Conservation (phyloP, 1,140 invertebrate species). For the Tachypleus tridentatus region DNA sequence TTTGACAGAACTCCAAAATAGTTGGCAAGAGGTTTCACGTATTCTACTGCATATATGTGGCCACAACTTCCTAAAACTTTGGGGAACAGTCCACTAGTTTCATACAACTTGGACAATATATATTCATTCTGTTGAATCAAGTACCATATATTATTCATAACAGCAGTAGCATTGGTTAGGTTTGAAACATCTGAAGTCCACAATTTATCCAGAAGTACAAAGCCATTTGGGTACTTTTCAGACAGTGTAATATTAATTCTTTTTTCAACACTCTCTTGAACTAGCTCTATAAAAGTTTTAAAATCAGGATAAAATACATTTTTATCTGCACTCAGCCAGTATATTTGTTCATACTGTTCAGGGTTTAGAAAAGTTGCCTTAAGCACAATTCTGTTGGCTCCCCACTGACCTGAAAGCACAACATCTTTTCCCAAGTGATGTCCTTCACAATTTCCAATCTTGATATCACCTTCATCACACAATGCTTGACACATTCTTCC, state of each 20-base stretch:
- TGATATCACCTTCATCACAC: conserved; percentile 40
- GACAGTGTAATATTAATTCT: conserved; percentile 42
- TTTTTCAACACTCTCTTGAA: conserved; percentile 37
- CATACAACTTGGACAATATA: conserved; percentile 43
- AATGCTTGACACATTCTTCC: conserved; percentile 24
- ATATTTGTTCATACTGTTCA: conserved; percentile 23
- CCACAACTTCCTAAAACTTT: conserved; percentile 53
- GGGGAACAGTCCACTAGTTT: conserved; percentile 47
- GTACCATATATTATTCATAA: conserved; percentile 47
- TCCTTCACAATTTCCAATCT: conserved; percentile 43
- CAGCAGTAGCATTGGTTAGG: conserved; percentile 10
- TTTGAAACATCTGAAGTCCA: conserved; percentile 6
- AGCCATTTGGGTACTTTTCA: conserved; percentile 10
- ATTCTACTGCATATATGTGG: conserved; percentile 46
- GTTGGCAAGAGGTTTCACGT: conserved; percentile 37
- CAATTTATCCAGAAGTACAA: conserved; percentile 8
- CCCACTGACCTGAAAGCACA: conserved; percentile 44
- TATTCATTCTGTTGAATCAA: conserved; percentile 53
- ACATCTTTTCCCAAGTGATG: conserved; percentile 43
- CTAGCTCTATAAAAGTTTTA: conserved; percentile 37
- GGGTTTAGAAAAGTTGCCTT: conserved; percentile 32
- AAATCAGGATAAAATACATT: conserved; percentile 40
- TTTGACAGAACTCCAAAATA: conserved; percentile 24
- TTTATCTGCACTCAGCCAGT: conserved; percentile 38
- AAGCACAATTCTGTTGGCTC: conserved; percentile 40